Percentiles rank a stretch among this genome's conserved stretches.
phyloP scores from a whole-genome alignment of 2,888 invertebrate species.

The Tiphia femorata region DNA sequence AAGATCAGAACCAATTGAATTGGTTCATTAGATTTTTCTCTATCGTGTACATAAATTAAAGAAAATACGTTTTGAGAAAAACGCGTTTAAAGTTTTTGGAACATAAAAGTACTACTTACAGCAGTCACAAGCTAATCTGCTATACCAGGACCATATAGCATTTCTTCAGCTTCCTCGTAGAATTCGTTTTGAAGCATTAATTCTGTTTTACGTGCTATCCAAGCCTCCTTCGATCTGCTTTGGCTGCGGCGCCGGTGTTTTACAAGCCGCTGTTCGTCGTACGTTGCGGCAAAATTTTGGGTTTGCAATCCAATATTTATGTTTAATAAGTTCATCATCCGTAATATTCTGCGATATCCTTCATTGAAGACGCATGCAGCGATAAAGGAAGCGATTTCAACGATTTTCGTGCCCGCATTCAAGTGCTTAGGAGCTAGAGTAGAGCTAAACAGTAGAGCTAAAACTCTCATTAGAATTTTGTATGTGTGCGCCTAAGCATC shows the following conservation, averaged over 20 bases:
- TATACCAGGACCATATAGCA: neutral
- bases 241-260: neutral
- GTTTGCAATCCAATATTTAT: conserved; percentile 8
- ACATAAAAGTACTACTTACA: too few relatives aligned
- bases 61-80: too few relatives aligned
- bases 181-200: too few relatives aligned
- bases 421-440: conserved; percentile 29
- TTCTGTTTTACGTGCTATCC: too few relatives aligned
- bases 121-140: too few relatives aligned
- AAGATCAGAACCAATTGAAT: too few relatives aligned
- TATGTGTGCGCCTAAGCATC: conserved; percentile 32
- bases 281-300: neutral
- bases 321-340: conserved; percentile 9
- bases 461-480: conserved; percentile 38
- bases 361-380: conserved; percentile 30
- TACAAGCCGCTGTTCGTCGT: neutral
- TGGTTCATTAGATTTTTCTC: too few relatives aligned
- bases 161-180: neutral
- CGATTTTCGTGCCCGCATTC: conserved; percentile 27
- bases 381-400: conserved; percentile 35
- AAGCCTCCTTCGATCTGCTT: neutral
- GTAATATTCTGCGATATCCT: conserved; percentile 13
- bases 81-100: too few relatives aligned
- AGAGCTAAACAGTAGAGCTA: conserved; percentile 33
- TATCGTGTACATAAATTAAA: too few relatives aligned